These are phyloP conservation scores for Colletes gigas DNA, from an alignment of 1,140 invertebrate species.

Conservation along the genomic window DNA sequence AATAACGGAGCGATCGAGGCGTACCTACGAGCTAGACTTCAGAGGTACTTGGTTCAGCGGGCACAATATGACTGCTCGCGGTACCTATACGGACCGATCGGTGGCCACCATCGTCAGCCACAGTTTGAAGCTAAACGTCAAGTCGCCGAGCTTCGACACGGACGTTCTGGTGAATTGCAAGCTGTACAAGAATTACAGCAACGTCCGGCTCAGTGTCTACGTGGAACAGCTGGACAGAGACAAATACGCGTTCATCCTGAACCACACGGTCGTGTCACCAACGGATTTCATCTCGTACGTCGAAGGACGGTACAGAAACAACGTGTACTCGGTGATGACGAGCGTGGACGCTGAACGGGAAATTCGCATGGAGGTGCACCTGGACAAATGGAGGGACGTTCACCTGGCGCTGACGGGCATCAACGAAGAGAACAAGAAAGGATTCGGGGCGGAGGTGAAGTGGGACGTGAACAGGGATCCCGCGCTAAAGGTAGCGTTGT, in stretches of 20 bases:
- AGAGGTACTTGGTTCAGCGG: conserved; percentile 90
- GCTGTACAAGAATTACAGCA: conserved; percentile 83
- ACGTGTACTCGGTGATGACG: conserved; percentile 84
- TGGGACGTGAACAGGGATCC: conserved; percentile 93
- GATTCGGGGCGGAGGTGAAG: conserved; percentile 86
- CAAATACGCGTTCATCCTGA: conserved; percentile 83
- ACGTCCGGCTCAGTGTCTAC: conserved; percentile 82
- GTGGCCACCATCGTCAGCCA: conserved; percentile 83
- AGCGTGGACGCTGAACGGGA: conserved; percentile 81
- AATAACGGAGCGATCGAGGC: conserved; percentile 82
- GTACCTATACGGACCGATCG: conserved; percentile 87
- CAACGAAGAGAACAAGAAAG: conserved; percentile 83
- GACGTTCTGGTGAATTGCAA: conserved; percentile 84
- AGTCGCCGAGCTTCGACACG: conserved; percentile 85
- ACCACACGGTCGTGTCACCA: conserved; percentile 82
- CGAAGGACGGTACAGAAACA: conserved; percentile 85
- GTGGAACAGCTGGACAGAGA: conserved; percentile 84
- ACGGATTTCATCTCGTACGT: conserved; percentile 83
- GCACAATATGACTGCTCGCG: conserved; percentile 85
- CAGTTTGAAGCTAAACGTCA: conserved; percentile 85
- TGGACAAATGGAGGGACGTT: conserved; percentile 89
- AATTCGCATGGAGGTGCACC: conserved; percentile 84
- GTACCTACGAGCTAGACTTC: conserved; percentile 85
- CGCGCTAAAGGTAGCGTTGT: conserved; percentile 84
- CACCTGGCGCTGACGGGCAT: conserved; percentile 84